Conservation (phyloP, 2,888 invertebrate genomes). For the Bombylius discolor region DNA sequence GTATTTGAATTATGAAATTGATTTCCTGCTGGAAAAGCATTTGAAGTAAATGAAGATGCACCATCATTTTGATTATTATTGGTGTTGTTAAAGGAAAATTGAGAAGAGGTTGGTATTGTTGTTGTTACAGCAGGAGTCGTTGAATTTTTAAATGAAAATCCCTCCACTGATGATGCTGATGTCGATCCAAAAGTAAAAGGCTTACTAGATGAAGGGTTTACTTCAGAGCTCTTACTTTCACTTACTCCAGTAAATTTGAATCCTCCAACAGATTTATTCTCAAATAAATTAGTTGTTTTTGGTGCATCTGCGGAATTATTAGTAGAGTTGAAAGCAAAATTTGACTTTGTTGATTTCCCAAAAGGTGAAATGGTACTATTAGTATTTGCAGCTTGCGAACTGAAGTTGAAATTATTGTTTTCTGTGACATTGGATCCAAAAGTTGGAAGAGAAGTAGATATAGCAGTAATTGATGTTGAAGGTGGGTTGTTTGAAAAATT, state of each 20-base stretch:
- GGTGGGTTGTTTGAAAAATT: neutral
- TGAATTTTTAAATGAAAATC: neutral
- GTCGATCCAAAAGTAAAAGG: neutral
- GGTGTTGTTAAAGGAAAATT: neutral
- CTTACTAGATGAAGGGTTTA: neutral
- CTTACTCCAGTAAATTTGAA: conserved; percentile 27
- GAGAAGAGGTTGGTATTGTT: neutral
- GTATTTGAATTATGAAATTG: neutral
- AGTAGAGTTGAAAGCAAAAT: neutral
- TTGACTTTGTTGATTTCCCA: neutral
- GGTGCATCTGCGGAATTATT: neutral
- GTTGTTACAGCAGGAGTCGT: neutral
- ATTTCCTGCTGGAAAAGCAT: neutral
- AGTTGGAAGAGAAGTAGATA: too few species aligned
- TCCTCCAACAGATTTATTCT: neutral
- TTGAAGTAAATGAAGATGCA: neutral
- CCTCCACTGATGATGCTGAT: neutral
- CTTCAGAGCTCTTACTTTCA: conserved; percentile 10
- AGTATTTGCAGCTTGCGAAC: neutral
- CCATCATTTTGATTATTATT: neutral
- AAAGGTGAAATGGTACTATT: neutral
- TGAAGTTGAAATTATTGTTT: neutral
- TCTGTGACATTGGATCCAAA: too few species aligned
- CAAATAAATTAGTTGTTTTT: neutral
- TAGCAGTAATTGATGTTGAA: neutral